Conservation (phyloP, 35 echinoderm and acorn worm species). For the Nesometra sesokonis region DNA sequence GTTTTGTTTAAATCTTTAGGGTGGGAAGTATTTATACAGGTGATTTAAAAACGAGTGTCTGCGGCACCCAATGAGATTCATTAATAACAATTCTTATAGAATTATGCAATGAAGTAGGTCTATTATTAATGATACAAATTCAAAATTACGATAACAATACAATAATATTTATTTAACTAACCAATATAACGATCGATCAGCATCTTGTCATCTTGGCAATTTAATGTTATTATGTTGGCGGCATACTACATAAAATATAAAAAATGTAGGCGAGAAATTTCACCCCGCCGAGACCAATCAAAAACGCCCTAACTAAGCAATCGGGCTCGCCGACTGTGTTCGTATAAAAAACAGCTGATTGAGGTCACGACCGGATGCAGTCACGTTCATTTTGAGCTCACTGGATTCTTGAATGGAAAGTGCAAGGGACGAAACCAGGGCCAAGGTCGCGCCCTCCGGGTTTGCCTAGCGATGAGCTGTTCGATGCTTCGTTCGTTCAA, state of each 20-base stretch:
- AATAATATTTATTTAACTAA: background rate
- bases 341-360: background rate
- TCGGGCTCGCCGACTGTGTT: background rate
- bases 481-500: background rate
- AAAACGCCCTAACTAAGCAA: background rate
- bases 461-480: background rate
- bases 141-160: background rate
- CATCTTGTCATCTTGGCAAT: background rate
- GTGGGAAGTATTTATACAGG: no score
- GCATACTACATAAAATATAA: background rate
- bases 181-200: background rate
- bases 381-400: background rate
- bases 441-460: background rate
- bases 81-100: no score
- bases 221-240: background rate
- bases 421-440: background rate
- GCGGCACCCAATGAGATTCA: no score
- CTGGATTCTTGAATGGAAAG: background rate
- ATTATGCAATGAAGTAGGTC: no score
- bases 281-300: background rate
- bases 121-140: no score
- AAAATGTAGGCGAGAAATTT: background rate
- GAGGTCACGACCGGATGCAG: background rate
- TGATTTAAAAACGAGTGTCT: no score
- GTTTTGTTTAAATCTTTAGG: no score